These are phyloP conservation scores for Trisateles emortualis DNA, from an alignment of 2,888 invertebrate genomes.

Conservation along the genomic window DNA sequence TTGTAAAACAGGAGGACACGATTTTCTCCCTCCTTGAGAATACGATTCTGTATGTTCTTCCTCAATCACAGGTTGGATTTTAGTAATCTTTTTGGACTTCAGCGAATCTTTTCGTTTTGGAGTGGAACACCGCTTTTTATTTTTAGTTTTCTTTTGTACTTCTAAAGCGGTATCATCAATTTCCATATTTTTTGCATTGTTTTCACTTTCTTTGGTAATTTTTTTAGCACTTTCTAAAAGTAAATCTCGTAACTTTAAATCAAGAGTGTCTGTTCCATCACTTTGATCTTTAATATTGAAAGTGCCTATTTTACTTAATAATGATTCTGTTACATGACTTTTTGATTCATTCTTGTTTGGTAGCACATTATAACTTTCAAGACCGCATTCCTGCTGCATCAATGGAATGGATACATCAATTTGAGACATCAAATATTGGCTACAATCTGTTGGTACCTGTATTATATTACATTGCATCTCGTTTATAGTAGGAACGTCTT, in stretches of 20 bases:
- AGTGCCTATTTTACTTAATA: constrained; percentile 58
- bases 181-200: constrained; percentile 39
- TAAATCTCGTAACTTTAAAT: constrained; percentile 64
- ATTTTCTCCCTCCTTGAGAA: constrained; percentile 58
- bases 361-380: constrained; percentile 45
- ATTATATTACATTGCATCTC: constrained; percentile 51
- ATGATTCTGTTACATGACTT: constrained; percentile 55
- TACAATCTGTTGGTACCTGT: constrained; percentile 34
- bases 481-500: constrained; percentile 55
- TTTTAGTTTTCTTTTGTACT: constrained; percentile 40
- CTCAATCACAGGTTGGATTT: constrained; percentile 60
- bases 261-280: constrained; percentile 66
- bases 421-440: constrained; percentile 60
- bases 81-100: constrained; percentile 47
- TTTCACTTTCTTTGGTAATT: constrained; percentile 27
- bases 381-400: constrained; percentile 67
- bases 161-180: constrained; percentile 34
- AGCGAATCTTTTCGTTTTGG: constrained; percentile 58
- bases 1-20: constrained; percentile 66
- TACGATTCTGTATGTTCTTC: constrained; percentile 69
- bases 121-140: constrained; percentile 67
- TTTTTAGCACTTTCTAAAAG: constrained; percentile 77
- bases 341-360: constrained; percentile 31
- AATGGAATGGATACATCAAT: constrained; percentile 69
- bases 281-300: constrained; percentile 58